These are phyloP conservation scores for Drosophila nannoptera DNA, from an alignment of 1,140 invertebrate species.

Conservation along the genomic window DNA sequence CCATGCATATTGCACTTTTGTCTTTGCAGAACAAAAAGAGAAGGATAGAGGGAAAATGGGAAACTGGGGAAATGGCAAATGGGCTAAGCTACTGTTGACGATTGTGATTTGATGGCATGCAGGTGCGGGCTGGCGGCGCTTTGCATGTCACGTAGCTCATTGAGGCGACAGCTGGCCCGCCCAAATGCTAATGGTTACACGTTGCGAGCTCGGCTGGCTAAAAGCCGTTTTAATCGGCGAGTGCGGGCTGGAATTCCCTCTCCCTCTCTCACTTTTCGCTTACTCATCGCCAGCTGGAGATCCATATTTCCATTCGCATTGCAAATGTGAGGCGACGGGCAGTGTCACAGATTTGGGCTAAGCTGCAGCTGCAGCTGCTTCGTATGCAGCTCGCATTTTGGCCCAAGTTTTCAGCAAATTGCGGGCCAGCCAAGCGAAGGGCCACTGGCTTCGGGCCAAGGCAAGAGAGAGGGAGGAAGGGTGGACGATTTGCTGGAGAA, in stretches of 20 bases:
- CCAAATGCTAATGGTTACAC: conserved; percentile 40
- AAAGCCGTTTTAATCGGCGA: conserved; percentile 35
- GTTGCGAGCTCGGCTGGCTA: conserved; percentile 23
- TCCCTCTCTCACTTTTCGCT: not conserved
- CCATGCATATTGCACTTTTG: conserved; percentile 43
- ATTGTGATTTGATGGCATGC: conserved; percentile 48
- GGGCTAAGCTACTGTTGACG: conserved; percentile 16
- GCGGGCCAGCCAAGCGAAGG: conserved; percentile 13
- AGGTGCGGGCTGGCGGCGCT: conserved; percentile 9
- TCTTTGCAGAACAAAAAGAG: conserved; percentile 24
- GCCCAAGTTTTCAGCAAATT: conserved; percentile 38
- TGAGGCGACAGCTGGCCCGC: conserved; percentile 36
- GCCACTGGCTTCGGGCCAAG: conserved; percentile 48
- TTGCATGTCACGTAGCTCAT: conserved; percentile 50
- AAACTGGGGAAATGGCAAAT: not conserved
- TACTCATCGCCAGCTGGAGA: conserved; percentile 5
- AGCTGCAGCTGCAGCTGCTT: conserved; percentile 17
- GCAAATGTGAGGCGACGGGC: conserved; percentile 37
- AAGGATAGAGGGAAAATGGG: conserved; percentile 6
- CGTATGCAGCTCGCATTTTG: conserved; percentile 20
- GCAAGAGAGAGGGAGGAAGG: not conserved
- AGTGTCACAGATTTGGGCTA: conserved; percentile 31
- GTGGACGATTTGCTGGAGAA: conserved; percentile 5
- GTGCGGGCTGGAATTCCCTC: no score
- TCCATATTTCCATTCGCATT: conserved; percentile 15